Evolutionary conservation across 2,797 vertebrate species (phyloP).

Genomic region (Molothrus ater): DNA sequence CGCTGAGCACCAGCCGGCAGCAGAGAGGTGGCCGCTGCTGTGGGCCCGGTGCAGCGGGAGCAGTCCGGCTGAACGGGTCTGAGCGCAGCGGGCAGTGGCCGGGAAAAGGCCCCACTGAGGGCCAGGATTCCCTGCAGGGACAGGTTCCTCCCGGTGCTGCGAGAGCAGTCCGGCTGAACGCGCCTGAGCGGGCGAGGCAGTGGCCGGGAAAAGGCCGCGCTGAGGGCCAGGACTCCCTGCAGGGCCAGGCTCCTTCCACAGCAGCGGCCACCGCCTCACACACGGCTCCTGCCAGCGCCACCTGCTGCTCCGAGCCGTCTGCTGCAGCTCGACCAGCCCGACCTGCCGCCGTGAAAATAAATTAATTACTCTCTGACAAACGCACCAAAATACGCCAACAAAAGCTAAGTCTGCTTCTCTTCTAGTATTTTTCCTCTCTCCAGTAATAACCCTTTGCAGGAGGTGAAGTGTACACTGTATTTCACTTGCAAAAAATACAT

Average conservation of each 20-base stretch:
- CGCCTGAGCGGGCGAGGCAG: background rate
- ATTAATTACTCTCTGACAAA: background rate
- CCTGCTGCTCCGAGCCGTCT: background rate
- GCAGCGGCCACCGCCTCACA: fast-evolving
- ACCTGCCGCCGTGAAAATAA: fast-evolving
- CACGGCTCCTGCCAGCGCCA: background rate
- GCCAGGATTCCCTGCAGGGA: background rate
- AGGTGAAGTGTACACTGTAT: background rate
- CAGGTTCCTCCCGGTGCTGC: background rate
- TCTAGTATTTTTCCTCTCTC: background rate
- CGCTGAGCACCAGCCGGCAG: background rate
- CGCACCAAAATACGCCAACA: background rate
- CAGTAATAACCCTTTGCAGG: background rate
- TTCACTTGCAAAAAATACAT: background rate
- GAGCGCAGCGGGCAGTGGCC: background rate
- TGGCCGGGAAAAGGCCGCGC: background rate
- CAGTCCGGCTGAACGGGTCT: too few relatives aligned
- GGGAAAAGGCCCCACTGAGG: fast-evolving
- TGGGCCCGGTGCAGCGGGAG: background rate
- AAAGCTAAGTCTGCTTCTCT: background rate
- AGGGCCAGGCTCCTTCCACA: background rate
- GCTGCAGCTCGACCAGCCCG: background rate
- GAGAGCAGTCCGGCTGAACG: background rate
- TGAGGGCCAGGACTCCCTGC: background rate
- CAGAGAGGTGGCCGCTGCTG: background rate